Evolutionary conservation across 2,113 vertebrate genomes (phyloP).

Genomic region (Orcinus orca): DNA sequence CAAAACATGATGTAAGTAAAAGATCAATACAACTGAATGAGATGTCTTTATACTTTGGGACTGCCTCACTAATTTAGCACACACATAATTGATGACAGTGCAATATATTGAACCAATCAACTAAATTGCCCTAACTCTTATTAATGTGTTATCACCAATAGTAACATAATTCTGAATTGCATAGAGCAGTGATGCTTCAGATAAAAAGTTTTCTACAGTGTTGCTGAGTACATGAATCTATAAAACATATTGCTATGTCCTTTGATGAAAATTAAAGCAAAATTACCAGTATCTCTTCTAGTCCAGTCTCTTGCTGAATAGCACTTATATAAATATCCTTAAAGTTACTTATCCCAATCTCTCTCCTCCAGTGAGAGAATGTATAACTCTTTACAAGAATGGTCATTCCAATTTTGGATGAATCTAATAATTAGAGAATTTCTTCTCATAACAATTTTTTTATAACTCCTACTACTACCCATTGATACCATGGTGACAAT

Average conservation of each 20-base stretch:
- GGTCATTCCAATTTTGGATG: neutral
- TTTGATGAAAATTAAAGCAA: slow-evolving; percentile 28
- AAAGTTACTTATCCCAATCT: neutral
- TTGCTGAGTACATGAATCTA: neutral
- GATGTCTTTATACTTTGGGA: neutral
- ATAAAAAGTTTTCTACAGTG: neutral
- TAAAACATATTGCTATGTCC: neutral
- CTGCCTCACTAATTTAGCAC: neutral
- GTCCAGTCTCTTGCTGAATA: neutral
- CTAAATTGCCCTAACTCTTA: neutral
- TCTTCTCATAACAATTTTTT: neutral
- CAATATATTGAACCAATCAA: neutral
- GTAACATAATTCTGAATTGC: neutral
- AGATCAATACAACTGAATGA: neutral
- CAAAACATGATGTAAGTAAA: neutral
- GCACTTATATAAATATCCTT: neutral
- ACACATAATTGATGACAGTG: neutral
- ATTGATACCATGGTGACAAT: neutral
- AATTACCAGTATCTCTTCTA: neutral
- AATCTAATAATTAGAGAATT: neutral
- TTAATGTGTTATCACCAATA: neutral
- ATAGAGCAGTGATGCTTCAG: neutral
- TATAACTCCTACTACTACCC: neutral
- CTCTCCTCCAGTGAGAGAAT: neutral
- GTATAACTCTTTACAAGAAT: neutral